Base-by-base conservation (phyloP, 2,113 vertebrate species). In the Atlantisia rogersi region DNA sequence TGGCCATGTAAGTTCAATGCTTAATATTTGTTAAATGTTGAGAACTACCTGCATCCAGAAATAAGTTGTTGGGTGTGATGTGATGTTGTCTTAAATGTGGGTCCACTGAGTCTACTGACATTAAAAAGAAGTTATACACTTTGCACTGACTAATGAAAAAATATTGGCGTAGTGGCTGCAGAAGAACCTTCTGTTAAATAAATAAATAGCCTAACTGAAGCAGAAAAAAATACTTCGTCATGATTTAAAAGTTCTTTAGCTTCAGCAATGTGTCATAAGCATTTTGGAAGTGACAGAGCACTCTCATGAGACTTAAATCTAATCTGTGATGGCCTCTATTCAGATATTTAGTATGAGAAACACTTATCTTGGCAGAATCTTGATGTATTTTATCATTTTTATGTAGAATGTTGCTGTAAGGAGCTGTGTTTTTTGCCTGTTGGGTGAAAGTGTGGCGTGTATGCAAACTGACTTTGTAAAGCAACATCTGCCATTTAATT, bases 281-380 rank as follows among this genome's bases (percentile, higher is more conserved):
- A 60, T 96, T 96, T 96, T 62, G 68, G 46, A 91, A 93, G 53
- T 11, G 40, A 93, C 87, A 52, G 11, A 84, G 46, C 68, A 90
- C 53, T 93, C 25, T 44, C 19, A 12, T 78, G 88, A 94, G 80
- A 95, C 39, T 84, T 95, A 96, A 97, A 95, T 96, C 85, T 95
- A 65, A 91, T 92, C 90, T 96, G 42, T 84, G 90, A 92, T 62
- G 29, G 70, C 77, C 96, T 96, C 68, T 82, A 42, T 89, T 96
- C 83, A 90, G 87, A 80, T 93, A 90, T 90, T 97, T 97, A 84
- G 70, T 91, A 64, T 71, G 55, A 86, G 59, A 97, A 97, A 92
- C 86, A 90, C 68, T 97, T 69, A 64, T 96, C 92, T 96, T 92
- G 91, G 90, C 94, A 98, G 95, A 89, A 96, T 96, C 82, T 82